Percentiles rank a stretch among this genome's conserved stretches.
These are phyloP conservation scores for Campoplex nolae DNA, from an alignment of 2,888 invertebrate genomes.

Conservation along the genomic window DNA sequence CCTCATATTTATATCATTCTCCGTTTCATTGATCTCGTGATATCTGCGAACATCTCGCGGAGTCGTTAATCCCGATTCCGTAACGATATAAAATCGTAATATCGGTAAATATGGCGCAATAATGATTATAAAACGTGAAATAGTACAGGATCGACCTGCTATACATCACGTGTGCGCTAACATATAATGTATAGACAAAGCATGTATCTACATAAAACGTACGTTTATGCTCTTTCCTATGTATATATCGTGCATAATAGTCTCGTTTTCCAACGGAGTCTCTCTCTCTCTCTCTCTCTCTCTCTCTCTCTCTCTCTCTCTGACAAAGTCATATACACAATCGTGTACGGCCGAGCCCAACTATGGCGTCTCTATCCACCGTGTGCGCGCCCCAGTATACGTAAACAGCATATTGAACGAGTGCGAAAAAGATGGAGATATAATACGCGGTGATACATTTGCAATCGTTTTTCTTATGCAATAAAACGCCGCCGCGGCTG, in stretches of 20 bases:
- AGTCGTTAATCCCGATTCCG: conserved; percentile 28
- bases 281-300: neutral
- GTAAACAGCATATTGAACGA: neutral
- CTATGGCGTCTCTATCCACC: conserved; percentile 42
- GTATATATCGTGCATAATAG: conserved; percentile 28
- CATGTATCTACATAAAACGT: neutral
- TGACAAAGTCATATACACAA: conserved; percentile 52
- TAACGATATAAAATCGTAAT: conserved; percentile 37
- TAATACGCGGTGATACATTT: conserved; percentile 56
- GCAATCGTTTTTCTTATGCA: conserved; percentile 69
- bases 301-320: too few species aligned
- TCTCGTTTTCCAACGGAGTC: conserved; percentile 50
- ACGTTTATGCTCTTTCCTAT: neutral
- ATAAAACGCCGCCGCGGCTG: conserved; percentile 13
- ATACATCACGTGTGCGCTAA: conserved; percentile 48
- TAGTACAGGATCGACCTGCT: conserved; percentile 42
- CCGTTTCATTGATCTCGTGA: conserved; percentile 3
- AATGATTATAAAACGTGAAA: conserved; percentile 57
- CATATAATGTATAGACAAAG: conserved; percentile 20
- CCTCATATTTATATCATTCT: neutral
- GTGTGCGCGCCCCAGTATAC: neutral
- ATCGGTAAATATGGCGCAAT: conserved; percentile 38
- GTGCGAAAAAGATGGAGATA: conserved; percentile 23
- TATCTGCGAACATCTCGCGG: neutral
- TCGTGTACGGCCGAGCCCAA: conserved; percentile 59